Evolutionary conservation across 2,888 invertebrate genomes (phyloP), one percentile per base, ranked within the genome.

Genomic region (Lithophane semibrunnea): DNA sequence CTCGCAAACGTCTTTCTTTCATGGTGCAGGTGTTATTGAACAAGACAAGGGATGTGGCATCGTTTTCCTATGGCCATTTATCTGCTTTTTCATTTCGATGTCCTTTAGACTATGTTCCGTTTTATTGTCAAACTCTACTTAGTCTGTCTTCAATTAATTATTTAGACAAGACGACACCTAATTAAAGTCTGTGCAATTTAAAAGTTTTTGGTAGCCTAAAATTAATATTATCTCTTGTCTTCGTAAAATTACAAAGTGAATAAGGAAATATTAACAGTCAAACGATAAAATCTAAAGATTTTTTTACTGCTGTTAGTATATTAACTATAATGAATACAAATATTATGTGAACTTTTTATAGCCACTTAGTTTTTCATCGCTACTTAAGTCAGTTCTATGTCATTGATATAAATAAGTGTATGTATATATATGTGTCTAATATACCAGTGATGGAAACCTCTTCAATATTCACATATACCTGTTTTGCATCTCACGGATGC

Each of bases 381-480:
- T 21, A 47, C 47, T 64, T 10, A 54, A 69, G n/a, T 49, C 16
- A 16, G 24, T 63, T 44, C 54, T 58, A 54, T 63, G 58, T 68
- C 63, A 70, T 78, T 66, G 73, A 71, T 67, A 60, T 16, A 61
- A 77, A 69, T 77, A 82, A 54, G 1, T 24, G 60, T 42, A 58
- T 56, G 1, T 44, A 21, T 37, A 37, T 37, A 37, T 37, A 37
- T 37, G 37, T 37, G 3, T 54, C n/a, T n/a, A 73, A 0, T 56
- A 37, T 21, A 58, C 37, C 52, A 21, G 49, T 70, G 65, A 58
- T 56, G 65, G 60, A 80, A 74, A 70, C 65, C 56, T 81, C 44
- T 73, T 73, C 47, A 77, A 72, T 83, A 75, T 79, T 61, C 65
- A 75, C 13, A 47, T 63, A 58, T 81, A 82, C 49, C 69, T 61